Evolutionary conservation across 2,113 vertebrate species (phyloP), one percentile per base, ranked within the genome.

Genomic region (Burhinus oedicnemus): DNA sequence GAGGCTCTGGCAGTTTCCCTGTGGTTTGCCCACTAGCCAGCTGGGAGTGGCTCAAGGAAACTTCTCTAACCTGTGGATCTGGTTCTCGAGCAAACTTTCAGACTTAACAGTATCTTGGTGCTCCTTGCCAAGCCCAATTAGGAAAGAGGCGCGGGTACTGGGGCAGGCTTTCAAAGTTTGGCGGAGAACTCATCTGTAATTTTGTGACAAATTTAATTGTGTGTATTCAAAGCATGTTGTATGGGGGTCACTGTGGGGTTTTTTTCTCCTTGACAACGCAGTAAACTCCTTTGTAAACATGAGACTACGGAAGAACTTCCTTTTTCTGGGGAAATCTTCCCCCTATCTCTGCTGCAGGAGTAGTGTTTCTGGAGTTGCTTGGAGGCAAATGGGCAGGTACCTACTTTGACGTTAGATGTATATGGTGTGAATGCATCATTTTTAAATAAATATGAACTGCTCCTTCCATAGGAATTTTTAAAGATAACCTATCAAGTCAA

Each of bases 51-150:
- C 94, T 96, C 15, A 2, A 91, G 72, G 97, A 93, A 97, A 96
- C 94, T 85, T 92, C 96, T 87, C 94, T 12, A 97, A 97, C 97
- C 94, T 96, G 97, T 95, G 88, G 83, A 95, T 96, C 97, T 96
- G 94, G 94, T 96, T 97, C 91, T 96, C 92, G 8, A 93, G 81
- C 90, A 95, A 97, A 97, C 95, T 93, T 96, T 95, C 95, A 96
- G 77, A 96, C 82, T 95, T 94, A 78, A 88, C 89, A 96, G 95
- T 96, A 94, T 88, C 76, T 86, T 83, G 38, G 61, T 91, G 84
- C 71, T 91, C 65, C 76, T 84, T 91, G 89, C 90, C 96, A 95
- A 95, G 57, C 69, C 65, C 89, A 75, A n/a, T 96, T 95, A 93
- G 75, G 90, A 91, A 82, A 75, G 90, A 85, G 66, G 83, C 25